These are phyloP conservation scores for Nothoprocta pentlandii DNA, from an alignment of 2,113 vertebrate genomes.

Conservation along the genomic window DNA sequence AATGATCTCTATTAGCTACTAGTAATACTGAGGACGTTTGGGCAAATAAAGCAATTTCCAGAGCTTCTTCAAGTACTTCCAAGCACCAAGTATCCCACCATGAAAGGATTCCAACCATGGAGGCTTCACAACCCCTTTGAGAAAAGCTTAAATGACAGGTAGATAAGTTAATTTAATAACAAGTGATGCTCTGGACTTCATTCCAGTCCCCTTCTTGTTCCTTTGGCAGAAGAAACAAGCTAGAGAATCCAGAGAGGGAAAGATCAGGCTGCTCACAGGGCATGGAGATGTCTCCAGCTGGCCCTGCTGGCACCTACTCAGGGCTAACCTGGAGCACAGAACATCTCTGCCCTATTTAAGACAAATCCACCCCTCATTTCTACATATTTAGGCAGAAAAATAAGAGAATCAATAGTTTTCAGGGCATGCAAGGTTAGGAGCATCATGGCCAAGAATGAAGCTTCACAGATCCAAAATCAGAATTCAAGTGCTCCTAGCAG, in stretches of 20 bases:
- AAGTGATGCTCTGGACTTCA: not conserved
- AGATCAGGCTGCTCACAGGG: not conserved
- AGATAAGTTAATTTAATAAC: not conserved
- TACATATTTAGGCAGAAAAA: not conserved
- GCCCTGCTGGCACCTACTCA: not conserved
- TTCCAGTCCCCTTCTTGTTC: not conserved
- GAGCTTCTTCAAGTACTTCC: not conserved
- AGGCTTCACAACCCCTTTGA: not conserved
- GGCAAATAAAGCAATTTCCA: not conserved
- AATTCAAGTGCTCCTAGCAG: not conserved
- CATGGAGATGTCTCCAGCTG: not conserved
- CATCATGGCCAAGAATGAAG: not conserved
- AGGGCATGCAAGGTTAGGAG: not conserved
- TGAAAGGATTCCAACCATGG: not conserved
- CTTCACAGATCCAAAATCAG: not conserved
- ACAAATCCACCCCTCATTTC: not conserved
- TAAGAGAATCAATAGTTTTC: not conserved
- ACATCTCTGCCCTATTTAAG: not conserved
- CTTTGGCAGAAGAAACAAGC: not conserved
- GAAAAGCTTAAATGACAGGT: not conserved
- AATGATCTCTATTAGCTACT: not conserved
- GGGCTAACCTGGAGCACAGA: not conserved
- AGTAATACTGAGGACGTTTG: not conserved
- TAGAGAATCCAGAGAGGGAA: too few relatives aligned
- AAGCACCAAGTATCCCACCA: not conserved